These are phyloP conservation scores for Mormyrus hasselquistii DNA, from an alignment of 2,797 vertebrate genomes.

Conservation along the genomic window DNA sequence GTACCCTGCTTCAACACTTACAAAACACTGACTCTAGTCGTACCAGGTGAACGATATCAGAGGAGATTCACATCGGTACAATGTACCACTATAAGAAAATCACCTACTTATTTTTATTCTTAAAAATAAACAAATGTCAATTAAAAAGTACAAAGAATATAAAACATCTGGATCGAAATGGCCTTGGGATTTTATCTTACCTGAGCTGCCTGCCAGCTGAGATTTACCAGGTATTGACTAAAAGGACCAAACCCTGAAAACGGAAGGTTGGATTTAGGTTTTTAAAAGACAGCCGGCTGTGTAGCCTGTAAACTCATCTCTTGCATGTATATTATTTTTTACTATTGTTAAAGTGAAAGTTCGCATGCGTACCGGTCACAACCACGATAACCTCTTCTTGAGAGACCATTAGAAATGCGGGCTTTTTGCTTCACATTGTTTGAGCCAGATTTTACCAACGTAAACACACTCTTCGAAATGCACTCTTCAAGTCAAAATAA, in stretches of 20 bases:
- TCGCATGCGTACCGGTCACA: conserved; percentile 29
- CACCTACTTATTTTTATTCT: background rate
- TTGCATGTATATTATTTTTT: background rate
- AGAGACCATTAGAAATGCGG: background rate
- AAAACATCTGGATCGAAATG: background rate
- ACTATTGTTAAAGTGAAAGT: background rate
- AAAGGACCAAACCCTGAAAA: conserved; percentile 76
- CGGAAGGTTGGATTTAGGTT: background rate
- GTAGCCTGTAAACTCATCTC: background rate
- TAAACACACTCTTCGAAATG: background rate
- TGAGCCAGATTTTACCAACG: background rate
- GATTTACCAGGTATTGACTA: conserved; percentile 68
- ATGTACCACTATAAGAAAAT: background rate
- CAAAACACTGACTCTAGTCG: background rate
- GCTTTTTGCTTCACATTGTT: background rate
- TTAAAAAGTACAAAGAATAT: background rate
- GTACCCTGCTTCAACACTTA: background rate
- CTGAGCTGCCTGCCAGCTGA: conserved; percentile 80
- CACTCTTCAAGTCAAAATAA: background rate
- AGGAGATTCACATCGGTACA: background rate
- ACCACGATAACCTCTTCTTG: conserved; percentile 10
- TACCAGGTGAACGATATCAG: background rate
- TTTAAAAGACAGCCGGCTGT: background rate
- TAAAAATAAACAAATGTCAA: background rate
- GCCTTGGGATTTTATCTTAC: conserved; percentile 45